A percentile compares a stretch with the other conserved stretches of the same genome.
Conservation (phyloP, 2,113 vertebrate genomes). For the Lepisosteus oculatus region DNA sequence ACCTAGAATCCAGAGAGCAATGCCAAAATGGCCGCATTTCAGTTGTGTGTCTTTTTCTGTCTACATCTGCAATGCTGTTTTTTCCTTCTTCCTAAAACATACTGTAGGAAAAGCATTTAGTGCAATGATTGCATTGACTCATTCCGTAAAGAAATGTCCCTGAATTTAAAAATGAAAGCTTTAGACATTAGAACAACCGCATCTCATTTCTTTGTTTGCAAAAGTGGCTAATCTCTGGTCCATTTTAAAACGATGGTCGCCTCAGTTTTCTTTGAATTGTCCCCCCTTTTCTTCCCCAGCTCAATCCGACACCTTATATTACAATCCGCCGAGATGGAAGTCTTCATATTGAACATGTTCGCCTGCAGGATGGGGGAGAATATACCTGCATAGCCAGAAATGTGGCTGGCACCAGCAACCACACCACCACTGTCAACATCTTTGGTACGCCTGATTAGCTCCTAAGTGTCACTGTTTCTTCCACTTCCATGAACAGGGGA, state of each 20-base stretch:
- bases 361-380: slow-evolving; percentile 76
- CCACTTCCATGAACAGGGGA: neutral
- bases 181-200: too few species aligned
- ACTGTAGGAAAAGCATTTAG: too few species aligned
- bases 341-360: slow-evolving; percentile 85
- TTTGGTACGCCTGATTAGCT: slow-evolving; percentile 64
- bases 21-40: too few species aligned
- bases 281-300: slow-evolving; percentile 51
- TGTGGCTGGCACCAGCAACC: slow-evolving; percentile 77
- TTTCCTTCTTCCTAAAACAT: too few species aligned
- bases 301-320: slow-evolving; percentile 79
- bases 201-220: too few species aligned
- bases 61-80: neutral
- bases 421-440: slow-evolving; percentile 74
- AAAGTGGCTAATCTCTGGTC: too few species aligned
- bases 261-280: too few species aligned
- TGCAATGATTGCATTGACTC: too few species aligned
- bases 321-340: slow-evolving; percentile 83
- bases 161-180: too few species aligned
- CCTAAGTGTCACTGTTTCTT: neutral
- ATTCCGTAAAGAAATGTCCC: too few species aligned
- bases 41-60: neutral
- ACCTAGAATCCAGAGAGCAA: too few species aligned
- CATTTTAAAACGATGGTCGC: too few species aligned
- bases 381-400: slow-evolving; percentile 90